These are phyloP conservation scores for Pachyseris speciosa DNA, from an alignment of 64 coral and sea anemone species.

Conservation along the genomic window DNA sequence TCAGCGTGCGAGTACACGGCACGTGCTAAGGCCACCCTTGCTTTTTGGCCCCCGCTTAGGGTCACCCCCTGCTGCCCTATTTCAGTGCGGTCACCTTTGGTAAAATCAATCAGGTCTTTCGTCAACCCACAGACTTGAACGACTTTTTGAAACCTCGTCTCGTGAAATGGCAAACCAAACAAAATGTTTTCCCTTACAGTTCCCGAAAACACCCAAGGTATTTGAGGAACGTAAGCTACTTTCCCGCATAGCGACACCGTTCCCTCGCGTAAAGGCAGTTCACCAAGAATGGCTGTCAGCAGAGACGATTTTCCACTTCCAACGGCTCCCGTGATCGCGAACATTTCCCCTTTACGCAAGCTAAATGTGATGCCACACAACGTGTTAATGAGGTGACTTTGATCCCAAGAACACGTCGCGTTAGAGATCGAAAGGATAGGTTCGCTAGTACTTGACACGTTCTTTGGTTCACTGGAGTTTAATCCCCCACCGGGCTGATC, in stretches of 20 bases:
- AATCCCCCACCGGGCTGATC: neutral
- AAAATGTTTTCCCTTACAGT: constrained; percentile 85
- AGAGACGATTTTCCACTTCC: constrained; percentile 86
- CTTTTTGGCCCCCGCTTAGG: constrained; percentile 74
- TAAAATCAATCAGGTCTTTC: constrained; percentile 43
- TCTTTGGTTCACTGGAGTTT: neutral
- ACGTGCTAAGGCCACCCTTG: constrained; percentile 70
- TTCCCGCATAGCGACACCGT: neutral
- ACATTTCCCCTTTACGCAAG: constrained; percentile 34
- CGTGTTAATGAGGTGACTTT: neutral
- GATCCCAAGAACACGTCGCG: constrained; percentile 14
- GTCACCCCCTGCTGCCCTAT: constrained; percentile 63
- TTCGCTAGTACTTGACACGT: neutral
- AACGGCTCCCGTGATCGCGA: constrained; percentile 53
- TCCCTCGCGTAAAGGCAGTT: constrained; percentile 61
- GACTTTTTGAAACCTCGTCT: constrained; percentile 31
- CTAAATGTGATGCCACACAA: constrained; percentile 28
- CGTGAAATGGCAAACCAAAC: constrained; percentile 69
- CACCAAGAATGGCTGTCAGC: constrained; percentile 32
- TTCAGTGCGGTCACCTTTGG: too few species aligned
- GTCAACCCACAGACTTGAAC: constrained; percentile 51
- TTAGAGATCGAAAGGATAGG: constrained; percentile 6
- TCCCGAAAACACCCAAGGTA: constrained; percentile 81
- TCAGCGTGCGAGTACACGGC: constrained; percentile 50
- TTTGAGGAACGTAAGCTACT: neutral